Conservation (phyloP, 2,888 invertebrate species). For the Hydraecia micacea region DNA sequence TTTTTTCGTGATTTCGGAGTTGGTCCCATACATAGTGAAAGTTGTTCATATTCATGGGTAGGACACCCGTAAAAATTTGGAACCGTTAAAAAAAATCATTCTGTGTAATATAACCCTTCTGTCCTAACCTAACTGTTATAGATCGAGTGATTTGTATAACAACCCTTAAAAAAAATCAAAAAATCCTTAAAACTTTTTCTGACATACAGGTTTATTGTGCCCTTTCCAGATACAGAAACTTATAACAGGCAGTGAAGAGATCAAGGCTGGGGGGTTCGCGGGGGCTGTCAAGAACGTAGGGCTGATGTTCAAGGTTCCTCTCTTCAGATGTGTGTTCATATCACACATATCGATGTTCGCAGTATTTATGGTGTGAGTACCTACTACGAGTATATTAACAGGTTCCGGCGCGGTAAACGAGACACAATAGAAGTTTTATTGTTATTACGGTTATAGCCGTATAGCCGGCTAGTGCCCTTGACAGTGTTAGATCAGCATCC, state of each 20-base stretch:
- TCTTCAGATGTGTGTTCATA: conserved; percentile 83
- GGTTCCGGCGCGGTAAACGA: not conserved
- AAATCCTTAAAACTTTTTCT: too few species aligned
- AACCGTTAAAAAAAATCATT: too few species aligned
- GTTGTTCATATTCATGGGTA: too few species aligned
- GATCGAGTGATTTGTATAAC: not conserved
- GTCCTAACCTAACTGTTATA: not conserved
- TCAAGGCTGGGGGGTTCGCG: conserved; percentile 76
- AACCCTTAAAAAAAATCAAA: too few species aligned
- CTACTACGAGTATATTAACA: not conserved
- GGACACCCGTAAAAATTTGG: too few species aligned
- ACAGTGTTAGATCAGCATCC: too few species aligned
- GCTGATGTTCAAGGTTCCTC: conserved; percentile 81
- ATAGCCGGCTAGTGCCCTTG: too few species aligned
- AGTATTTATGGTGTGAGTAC: conserved; percentile 85
- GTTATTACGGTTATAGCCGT: too few species aligned
- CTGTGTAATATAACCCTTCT: not conserved
- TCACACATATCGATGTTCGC: conserved; percentile 87
- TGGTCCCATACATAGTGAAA: too few species aligned
- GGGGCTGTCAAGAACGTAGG: conserved; percentile 82
- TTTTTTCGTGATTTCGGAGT: too few species aligned
- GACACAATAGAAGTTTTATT: too few species aligned
- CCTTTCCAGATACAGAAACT: conserved; percentile 80
- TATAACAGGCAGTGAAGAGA: conserved; percentile 70
- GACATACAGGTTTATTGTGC: not conserved